Evolutionary conservation across 2,113 vertebrate genomes (phyloP).

Genomic region (Lutjanus erythropterus): DNA sequence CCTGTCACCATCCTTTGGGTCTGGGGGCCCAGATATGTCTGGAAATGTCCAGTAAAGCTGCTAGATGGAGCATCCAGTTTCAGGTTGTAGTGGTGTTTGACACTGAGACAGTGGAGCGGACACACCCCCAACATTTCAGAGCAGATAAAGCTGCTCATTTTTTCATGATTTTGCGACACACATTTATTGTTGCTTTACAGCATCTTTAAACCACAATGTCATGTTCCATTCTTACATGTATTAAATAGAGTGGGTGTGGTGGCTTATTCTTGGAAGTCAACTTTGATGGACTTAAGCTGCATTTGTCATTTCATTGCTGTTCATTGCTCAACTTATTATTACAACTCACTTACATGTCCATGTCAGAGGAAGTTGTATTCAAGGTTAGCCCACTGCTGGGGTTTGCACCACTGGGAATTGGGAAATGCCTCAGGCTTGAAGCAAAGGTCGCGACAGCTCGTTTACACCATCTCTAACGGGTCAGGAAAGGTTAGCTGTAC

Average conservation of each 20-base stretch:
- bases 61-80: too few relatives aligned
- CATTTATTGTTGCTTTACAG: too few relatives aligned
- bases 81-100: too few relatives aligned
- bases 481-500: conserved; percentile 16
- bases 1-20: too few relatives aligned
- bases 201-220: not conserved
- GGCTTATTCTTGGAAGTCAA: not conserved
- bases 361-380: not conserved
- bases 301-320: too few relatives aligned
- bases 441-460: not conserved
- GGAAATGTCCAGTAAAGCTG: too few relatives aligned
- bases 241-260: not conserved
- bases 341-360: not conserved
- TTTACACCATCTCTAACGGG: conserved; percentile 13
- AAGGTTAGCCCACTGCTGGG: not conserved
- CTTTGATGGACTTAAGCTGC: not conserved
- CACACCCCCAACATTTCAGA: too few relatives aligned
- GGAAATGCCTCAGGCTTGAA: conserved; percentile 8
- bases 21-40: too few relatives aligned
- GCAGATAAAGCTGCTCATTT: too few relatives aligned
- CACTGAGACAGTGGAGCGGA: too few relatives aligned
- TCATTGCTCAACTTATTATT: too few relatives aligned
- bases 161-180: too few relatives aligned
- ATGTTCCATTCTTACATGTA: not conserved
- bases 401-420: not conserved